Evolutionary conservation across 2,888 invertebrate species (phyloP).

Genomic region (Cryptocephalus primarius): DNA sequence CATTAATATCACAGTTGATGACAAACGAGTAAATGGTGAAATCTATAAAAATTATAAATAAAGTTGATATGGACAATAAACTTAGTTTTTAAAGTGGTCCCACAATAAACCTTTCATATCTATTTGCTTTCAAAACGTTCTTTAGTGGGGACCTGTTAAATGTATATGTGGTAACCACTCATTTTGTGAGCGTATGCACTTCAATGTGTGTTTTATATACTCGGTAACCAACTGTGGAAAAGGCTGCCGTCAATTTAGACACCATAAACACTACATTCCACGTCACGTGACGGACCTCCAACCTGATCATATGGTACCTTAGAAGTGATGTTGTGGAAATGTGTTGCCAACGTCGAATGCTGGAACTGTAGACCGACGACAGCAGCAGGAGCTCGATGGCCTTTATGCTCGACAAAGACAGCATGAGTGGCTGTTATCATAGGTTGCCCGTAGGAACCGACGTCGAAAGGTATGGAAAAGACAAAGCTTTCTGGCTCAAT

Average conservation of each 20-base stretch:
- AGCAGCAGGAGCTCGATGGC: constrained; percentile 77
- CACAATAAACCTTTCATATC: no score
- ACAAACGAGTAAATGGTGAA: no score
- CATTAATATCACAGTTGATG: no score
- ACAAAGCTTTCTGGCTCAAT: constrained; percentile 85
- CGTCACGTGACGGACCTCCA: no score
- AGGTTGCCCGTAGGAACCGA: constrained; percentile 43
- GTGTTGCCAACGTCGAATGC: constrained; percentile 68
- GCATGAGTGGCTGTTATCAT: constrained; percentile 85
- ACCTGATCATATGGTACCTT: constrained; percentile 38
- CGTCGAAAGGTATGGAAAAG: constrained; percentile 76
- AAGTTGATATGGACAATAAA: no score
- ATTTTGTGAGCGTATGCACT: background rate
- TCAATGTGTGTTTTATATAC: background rate
- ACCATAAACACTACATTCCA: no score
- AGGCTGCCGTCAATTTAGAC: background rate
- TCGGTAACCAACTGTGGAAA: background rate
- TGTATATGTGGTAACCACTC: no score
- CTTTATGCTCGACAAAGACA: constrained; percentile 73
- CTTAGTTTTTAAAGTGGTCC: no score
- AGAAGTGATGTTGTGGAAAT: constrained; percentile 77
- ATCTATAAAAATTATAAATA: no score
- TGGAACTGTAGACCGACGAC: constrained; percentile 88
- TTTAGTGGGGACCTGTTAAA: no score
- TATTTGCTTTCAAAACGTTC: no score